Evolutionary conservation across 2,113 vertebrate species (phyloP), one percentile per base, ranked within the genome.

Genomic region (Himantopus leucocephalus): DNA sequence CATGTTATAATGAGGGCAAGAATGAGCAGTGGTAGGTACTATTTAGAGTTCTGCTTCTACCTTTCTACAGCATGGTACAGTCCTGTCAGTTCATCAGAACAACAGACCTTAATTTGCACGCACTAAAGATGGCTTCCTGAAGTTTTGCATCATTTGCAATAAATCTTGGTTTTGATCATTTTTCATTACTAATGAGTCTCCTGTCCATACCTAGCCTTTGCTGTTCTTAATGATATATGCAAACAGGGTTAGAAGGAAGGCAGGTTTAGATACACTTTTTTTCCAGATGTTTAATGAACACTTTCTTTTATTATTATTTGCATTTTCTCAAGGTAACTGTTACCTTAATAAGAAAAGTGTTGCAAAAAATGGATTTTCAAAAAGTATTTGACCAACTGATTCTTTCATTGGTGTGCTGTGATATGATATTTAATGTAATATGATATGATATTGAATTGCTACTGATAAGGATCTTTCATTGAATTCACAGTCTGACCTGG

Each of bases 1-100:
- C 97, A 96, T 72, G 19, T 97, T 98, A 96, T 98, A 98, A 98
- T 97, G 97, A 98, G 96, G 59, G 68, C 71, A 78, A 87, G 87
- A 95, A 41, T 13, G 35, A 88, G 60, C 41, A 41, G 22, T 32
- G 12, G 73, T 47, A 91, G 41, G 29, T 71, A 15, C n/a, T 90
- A 85, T 52, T 12, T 58, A 58, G 78, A 81, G 55, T 96, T 90
- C 64, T 32, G 47, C 56, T 59, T 91, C 89, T 75, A 12, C 39
- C 20, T 75, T 95, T 97, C 79, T 60, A 47, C 59, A 91, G 16
- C 29, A 48, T 55, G 59, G 68, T 81, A 52, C 52, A 81, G 16
- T 78, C 85, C 63, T 90, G 73, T 80, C 45, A 60, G 64, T 73
- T 92, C 73, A 80, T 84, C 88, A 67, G 81, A 96, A 93, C 87